These are phyloP conservation scores for Lasioglossum malachurum DNA, from an alignment of 2,888 invertebrate genomes.

Conservation along the genomic window DNA sequence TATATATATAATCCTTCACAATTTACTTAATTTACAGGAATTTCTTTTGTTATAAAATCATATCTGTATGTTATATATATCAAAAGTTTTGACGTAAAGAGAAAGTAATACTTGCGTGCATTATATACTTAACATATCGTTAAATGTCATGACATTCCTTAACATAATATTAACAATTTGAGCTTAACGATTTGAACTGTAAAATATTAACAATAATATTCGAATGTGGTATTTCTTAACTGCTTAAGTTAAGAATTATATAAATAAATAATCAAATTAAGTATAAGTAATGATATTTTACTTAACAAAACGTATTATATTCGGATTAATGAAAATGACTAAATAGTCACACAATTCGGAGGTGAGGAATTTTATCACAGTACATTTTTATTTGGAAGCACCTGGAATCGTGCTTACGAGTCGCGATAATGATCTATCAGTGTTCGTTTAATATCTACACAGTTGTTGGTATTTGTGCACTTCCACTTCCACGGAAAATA, in stretches of 20 bases:
- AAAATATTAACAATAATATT: not conserved
- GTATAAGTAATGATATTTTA: not conserved
- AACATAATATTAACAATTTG: not conserved
- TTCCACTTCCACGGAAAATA: constrained; percentile 52
- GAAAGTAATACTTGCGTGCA: not conserved
- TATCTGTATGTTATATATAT: not conserved
- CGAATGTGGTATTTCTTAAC: not conserved
- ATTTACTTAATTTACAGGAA: not conserved
- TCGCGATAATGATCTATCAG: constrained; percentile 17
- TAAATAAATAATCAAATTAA: not conserved
- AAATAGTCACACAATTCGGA: not conserved
- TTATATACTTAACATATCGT: no score
- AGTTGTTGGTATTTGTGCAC: constrained; percentile 36
- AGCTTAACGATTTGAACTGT: not conserved
- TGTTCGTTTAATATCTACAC: constrained; percentile 14
- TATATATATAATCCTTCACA: not conserved
- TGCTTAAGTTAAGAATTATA: not conserved
- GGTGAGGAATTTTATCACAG: constrained; percentile 39
- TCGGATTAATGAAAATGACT: not conserved
- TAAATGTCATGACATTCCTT: not conserved
- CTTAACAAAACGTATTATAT: not conserved
- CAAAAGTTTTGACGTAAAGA: not conserved
- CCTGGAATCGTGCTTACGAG: not conserved
- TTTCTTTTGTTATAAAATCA: not conserved
- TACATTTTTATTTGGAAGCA: constrained; percentile 42